Base-by-base conservation (phyloP, 2,113 vertebrate species). In the western clawed frog (Xenopus tropicalis) region DNA sequence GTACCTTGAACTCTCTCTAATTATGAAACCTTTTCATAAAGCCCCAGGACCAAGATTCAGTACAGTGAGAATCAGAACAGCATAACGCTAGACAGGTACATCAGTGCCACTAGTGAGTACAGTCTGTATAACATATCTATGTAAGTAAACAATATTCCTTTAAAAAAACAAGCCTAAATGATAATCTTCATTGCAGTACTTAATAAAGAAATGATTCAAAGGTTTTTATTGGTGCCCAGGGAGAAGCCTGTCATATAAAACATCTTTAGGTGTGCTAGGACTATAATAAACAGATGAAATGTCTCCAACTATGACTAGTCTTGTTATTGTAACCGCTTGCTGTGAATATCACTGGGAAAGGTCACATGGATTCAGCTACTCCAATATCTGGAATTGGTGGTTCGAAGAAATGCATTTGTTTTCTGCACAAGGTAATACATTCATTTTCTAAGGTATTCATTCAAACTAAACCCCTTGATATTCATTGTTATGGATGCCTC, bases 321-420 rank as follows among this genome's bases (percentile, higher is more conserved):
- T 81, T 82, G 75, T 78, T 80, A 83, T 84, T 84, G 77, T 57
- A 78, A 43, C 66, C 48, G 51, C 75, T 82, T 81, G 80, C 82
- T 83, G 82, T 83, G 83, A 86, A 78, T 84, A 88, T 84, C 81
- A 77, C 80, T 80, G 68, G 76, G 73, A 88, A 86, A 90, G 82
- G 86, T 88, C 81, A 84, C 72, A 78, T 69, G 65, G 82, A 80
- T 80, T 70, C 77, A 66, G 79, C 71, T 74, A 81, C 81, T 84
- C 82, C 73, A 78, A 75, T 78, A 80, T 83, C 74, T 44, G 71
- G 75, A 86, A 82, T 80, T 79, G 77, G 82, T 81, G 78, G 66
- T 83, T 85, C 78, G 81, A 70, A 82, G 79, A 85, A 84, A 85
- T 66, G 80, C 82, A 85, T 78, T 72, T 70, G 76, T 66, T 78